phyloP scores from a whole-genome alignment of 2,888 invertebrate genomes.

The Xylota segnis region DNA sequence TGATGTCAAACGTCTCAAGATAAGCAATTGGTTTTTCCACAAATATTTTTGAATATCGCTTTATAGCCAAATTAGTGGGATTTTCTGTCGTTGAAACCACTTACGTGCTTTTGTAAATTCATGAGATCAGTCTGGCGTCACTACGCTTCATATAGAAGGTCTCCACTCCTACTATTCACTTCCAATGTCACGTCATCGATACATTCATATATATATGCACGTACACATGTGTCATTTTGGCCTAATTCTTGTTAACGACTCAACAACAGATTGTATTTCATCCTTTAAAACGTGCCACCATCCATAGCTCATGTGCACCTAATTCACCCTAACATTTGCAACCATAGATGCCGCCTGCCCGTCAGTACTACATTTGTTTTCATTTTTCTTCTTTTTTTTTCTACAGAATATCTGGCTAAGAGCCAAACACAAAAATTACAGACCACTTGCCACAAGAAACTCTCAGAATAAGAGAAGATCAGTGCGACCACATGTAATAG shows the following conservation, averaged over 20 bases:
- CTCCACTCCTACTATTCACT: too few species aligned
- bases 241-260: not conserved
- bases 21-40: not conserved
- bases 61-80: too few species aligned
- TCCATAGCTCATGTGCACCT: constrained; percentile 22
- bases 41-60: not conserved
- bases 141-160: not conserved
- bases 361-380: constrained; percentile 18
- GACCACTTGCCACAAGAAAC: constrained; percentile 38
- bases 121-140: not conserved
- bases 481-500: constrained; percentile 25
- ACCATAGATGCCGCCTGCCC: constrained; percentile 26
- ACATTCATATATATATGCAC: too few species aligned
- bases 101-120: not conserved
- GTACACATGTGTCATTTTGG: not conserved
- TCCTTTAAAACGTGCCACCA: not conserved
- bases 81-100: not conserved
- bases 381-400: constrained; percentile 26
- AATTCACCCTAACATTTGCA: constrained; percentile 28
- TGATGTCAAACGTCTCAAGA: not conserved
- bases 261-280: not conserved
- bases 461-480: not conserved
- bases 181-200: not conserved
- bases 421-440: constrained; percentile 58
- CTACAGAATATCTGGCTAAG: constrained; percentile 32